These are phyloP conservation scores for Tragopan temminckii DNA, from an alignment of 2,797 vertebrate genomes.

Conservation along the genomic window DNA sequence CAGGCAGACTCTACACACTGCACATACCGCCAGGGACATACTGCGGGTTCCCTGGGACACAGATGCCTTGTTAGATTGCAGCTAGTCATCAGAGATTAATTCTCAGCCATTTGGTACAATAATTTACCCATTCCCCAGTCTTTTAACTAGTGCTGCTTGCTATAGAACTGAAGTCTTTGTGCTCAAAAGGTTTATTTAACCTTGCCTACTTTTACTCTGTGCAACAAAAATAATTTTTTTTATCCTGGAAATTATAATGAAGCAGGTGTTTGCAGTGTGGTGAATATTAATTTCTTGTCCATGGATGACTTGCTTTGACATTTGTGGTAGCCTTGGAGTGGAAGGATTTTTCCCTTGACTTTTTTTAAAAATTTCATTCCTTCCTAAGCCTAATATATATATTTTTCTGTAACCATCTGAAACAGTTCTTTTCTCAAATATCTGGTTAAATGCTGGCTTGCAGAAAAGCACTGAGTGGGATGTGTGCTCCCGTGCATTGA, in stretches of 20 bases:
- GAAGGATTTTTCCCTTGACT: not conserved
- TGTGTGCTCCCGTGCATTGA: not conserved
- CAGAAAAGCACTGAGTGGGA: conserved; percentile 23
- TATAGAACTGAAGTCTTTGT: conserved; percentile 76
- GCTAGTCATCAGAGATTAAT: conserved; percentile 87
- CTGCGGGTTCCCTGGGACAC: conserved; percentile 89
- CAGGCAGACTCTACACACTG: conserved; percentile 83
- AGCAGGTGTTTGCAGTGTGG: conserved; percentile 59
- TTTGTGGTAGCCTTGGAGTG: not conserved
- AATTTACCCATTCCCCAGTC: conserved; percentile 85
- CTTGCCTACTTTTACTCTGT: conserved; percentile 71
- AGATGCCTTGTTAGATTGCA: conserved; percentile 89
- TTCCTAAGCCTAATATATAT: not conserved
- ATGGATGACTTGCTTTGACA: not conserved
- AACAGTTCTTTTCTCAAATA: not conserved
- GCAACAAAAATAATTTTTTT: conserved; percentile 71
- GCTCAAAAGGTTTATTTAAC: conserved; percentile 80
- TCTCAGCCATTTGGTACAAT: conserved; percentile 88
- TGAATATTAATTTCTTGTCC: conserved; percentile 64
- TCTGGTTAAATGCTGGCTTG: not conserved
- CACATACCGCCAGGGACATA: conserved; percentile 87
- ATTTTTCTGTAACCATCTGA: not conserved
- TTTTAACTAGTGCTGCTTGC: conserved; percentile 82
- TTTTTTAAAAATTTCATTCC: not conserved
- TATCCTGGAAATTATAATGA: conserved; percentile 56